These are phyloP conservation scores for Pectinophora gossypiella DNA, from an alignment of 1,140 invertebrate genomes.

Conservation along the genomic window DNA sequence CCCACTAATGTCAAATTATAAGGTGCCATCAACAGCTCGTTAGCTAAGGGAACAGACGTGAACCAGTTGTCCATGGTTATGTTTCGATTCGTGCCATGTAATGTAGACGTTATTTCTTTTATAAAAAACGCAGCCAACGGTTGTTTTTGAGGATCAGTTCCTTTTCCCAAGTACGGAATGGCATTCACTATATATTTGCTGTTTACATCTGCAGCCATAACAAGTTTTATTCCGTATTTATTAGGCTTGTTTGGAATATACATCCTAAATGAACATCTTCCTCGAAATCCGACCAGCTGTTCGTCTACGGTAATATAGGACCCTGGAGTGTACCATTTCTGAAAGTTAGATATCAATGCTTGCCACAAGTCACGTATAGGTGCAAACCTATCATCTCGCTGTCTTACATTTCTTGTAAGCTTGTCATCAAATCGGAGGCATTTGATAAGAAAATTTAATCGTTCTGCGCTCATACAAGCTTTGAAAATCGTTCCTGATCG, in stretches of 20 bases:
- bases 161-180: conserved; percentile 2
- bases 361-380: conserved; percentile 30
- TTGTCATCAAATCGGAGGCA: conserved; percentile 48
- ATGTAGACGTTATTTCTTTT: not conserved
- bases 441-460: conserved; percentile 50
- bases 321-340: not conserved
- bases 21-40: no score
- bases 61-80: no score
- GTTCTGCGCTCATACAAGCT: conserved; percentile 32
- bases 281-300: conserved; percentile 37
- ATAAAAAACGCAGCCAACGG: not conserved
- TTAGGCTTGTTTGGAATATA: conserved; percentile 45
- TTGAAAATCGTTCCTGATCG: conserved; percentile 21
- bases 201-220: conserved; percentile 13
- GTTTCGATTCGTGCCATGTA: no score
- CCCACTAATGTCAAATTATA: no score
- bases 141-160: not conserved
- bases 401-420: conserved; percentile 24
- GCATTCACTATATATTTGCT: not conserved
- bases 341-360: not conserved
- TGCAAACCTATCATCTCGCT: conserved; percentile 39
- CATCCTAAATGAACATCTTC: conserved; percentile 37
- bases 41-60: no score
- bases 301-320: conserved; percentile 40
- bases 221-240: conserved; percentile 47